A percentile compares a stretch with the other conserved stretches of the same genome.
Evolutionary conservation across 2,888 invertebrate species (phyloP).

Genomic region (Pseudolycoriella hygida): DNA sequence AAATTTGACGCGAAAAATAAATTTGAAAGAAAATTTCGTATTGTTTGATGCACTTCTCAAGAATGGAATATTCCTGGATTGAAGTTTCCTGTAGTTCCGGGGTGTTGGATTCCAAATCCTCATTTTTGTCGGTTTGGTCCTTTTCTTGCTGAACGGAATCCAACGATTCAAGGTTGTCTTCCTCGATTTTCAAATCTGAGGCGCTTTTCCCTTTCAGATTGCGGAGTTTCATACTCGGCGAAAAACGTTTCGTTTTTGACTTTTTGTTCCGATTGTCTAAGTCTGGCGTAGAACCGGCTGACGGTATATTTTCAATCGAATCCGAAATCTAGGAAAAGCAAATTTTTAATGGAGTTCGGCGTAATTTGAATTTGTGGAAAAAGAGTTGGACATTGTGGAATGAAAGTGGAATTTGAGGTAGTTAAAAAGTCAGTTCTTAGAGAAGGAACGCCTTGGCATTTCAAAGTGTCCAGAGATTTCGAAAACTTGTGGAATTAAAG

Average conservation of each 20-base stretch:
- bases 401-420: too few relatives aligned
- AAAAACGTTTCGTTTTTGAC: constrained; percentile 24
- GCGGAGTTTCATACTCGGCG: constrained; percentile 21
- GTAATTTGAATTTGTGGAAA: too few relatives aligned
- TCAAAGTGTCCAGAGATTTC: too few relatives aligned
- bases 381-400: too few relatives aligned
- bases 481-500: too few relatives aligned
- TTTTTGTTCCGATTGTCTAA: constrained; percentile 18
- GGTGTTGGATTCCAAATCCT: background rate
- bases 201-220: constrained; percentile 16
- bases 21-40: constrained; percentile 36
- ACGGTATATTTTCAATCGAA: constrained; percentile 14
- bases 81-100: background rate
- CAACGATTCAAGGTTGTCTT: constrained; percentile 4
- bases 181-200: constrained; percentile 8
- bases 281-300: constrained; percentile 15
- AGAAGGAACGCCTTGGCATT: too few relatives aligned
- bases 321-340: too few relatives aligned
- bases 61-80: constrained; percentile 27
- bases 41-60: constrained; percentile 38
- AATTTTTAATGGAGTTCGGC: too few relatives aligned
- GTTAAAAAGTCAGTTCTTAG: too few relatives aligned
- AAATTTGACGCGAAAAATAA: constrained; percentile 15
- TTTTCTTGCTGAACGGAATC: background rate
- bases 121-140: background rate